Base-by-base conservation (phyloP, 2,888 invertebrate genomes). In the Polyploca ridens region DNA sequence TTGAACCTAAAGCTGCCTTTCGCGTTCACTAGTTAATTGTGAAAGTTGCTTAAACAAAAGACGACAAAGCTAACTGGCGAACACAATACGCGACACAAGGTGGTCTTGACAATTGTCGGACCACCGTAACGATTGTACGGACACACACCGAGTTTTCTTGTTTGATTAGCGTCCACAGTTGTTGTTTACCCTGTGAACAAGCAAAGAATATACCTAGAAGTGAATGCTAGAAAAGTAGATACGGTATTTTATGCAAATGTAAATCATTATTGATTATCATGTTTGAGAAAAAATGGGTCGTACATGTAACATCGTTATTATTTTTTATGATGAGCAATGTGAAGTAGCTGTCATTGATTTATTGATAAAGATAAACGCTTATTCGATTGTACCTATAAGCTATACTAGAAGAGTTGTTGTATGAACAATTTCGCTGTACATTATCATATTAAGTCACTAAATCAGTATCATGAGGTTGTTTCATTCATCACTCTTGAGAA, bases 21-120 rank as follows among this genome's bases (percentile, higher is more conserved):
- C 84, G 83, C 89, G 79, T 81, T 74, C 70, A 76, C 75, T 68
- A 83, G 87, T 85, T 91, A 91, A 91, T 91, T 91, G 89, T 87
- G 91, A 92, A 91, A 91, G 91, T 86, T 85, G 72, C 82, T 80
- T 85, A 88, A 90, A 91, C 90, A 90, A 89, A 88, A 86, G 87
- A 75, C 68, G 64, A 68, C 71, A 71, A 72, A 75, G 77, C 78
- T 78, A 73, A 80, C 70, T 72, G 66, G 67, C 68, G 70, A 70
- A 63, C 76, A 83, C 81, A 82, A 81, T 61, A 61, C 77, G 80
- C 78, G 86, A 84, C 86, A 83, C 81, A 77, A 74, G 87, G 87
- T 87, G 86, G 86, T 85, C 87, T 68, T 64, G 62, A 84, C 86
- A 80, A 85, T 86, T 71, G 85, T 74, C 63, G 77, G 87, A 89